Evolutionary conservation across 92 coral and sea anemone species (phyloP).

Genomic region (Palythoa caribaeorum): DNA sequence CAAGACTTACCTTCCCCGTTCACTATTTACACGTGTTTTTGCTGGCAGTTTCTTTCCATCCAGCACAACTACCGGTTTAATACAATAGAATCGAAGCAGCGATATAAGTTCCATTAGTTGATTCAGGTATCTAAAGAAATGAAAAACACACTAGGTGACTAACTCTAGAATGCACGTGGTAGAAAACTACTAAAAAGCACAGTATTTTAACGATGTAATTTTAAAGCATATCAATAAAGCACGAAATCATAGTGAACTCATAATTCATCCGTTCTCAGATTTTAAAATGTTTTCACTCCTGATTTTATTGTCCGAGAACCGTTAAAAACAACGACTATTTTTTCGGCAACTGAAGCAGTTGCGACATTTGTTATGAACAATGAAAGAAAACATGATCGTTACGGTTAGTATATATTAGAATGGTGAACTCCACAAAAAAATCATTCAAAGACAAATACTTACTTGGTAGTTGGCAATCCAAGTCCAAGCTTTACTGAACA

Average conservation of each 20-base stretch:
- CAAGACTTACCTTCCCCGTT: conserved; percentile 36
- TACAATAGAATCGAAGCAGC: conserved; percentile 26
- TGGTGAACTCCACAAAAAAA: neutral
- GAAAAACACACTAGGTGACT: neutral
- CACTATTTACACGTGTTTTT: conserved; percentile 37
- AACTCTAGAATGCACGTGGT: conserved; percentile 6
- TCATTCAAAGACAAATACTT: conserved; percentile 27
- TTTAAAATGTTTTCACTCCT: neutral
- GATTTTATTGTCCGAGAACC: neutral
- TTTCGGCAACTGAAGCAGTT: neutral
- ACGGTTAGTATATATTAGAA: neutral
- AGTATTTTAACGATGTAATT: too few species aligned
- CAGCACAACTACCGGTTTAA: conserved; percentile 46
- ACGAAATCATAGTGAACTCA: too few species aligned
- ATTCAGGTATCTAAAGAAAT: conserved; percentile 24
- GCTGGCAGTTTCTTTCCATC: conserved; percentile 53
- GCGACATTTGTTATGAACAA: neutral
- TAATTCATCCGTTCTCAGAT: neutral
- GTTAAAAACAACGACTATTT: neutral
- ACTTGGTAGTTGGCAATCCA: conserved; percentile 53
- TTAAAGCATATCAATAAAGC: too few species aligned
- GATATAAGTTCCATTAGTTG: conserved; percentile 25
- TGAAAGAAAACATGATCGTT: neutral
- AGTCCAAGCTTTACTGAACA: conserved; percentile 50
- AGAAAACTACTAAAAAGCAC: too few species aligned